Evolutionary conservation across 2,888 invertebrate species (phyloP), one percentile per base, ranked within the genome.

Genomic region (Noctuana brunneofusca): DNA sequence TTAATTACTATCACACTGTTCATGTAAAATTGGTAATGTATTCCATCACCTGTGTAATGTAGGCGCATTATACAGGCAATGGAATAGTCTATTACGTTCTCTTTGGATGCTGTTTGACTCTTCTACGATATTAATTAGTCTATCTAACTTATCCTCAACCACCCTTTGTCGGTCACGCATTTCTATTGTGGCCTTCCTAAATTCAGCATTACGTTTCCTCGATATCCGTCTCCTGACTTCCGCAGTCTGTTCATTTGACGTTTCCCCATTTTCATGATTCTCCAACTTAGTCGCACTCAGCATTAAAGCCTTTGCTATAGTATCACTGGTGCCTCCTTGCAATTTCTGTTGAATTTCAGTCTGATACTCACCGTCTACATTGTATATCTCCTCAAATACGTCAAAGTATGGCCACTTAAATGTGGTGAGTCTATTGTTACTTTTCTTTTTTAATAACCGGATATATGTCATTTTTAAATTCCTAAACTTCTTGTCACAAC

Each of bases 371-470:
- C 90, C 91, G 65, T 89, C 82, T 0, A 77, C 72, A 68, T 78
- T 84, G 55, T 83, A 90, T 64, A 91, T 89, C 66, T 86, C 83
- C 58, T 91, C 88, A 72, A 90, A 91, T 46, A 83, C 69, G 11
- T 87, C 81, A 78, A 89, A 91, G 66, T 87, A 91, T 38, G 88
- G 87, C 91, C 91, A 91, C 73, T 84, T 87, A 0, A 88, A 82
- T n/a, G 78, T 75, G 2, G 79, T 73, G 1, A 75, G 65, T 41
- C 84, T 84, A 66, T 78, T 80, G 52, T 75, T 75, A 50, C 78
- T 85, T 58, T 83, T 86, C 70, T 87, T 91, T 66, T 85, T 87
- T 1, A 91, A 69, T 64, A 90, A 68, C 65, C 91, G 75, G 14
- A 90, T 75, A 66, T 90, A 91, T 3, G 90, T 91, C 68, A 85